These are phyloP conservation scores for Allygus modestus DNA, from an alignment of 2,888 invertebrate genomes.

Conservation along the genomic window DNA sequence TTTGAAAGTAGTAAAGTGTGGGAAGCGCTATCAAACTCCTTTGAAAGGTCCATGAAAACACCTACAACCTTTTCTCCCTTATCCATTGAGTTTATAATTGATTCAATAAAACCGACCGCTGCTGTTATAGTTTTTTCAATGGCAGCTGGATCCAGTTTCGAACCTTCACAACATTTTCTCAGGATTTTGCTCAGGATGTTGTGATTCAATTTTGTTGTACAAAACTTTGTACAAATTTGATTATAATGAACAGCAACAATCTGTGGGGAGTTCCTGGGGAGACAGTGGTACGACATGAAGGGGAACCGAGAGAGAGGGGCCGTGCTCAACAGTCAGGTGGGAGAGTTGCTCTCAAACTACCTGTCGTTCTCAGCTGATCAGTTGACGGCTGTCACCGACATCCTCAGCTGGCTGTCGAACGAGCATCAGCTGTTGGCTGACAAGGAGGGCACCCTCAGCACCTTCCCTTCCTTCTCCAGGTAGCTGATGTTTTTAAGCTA, in stretches of 20 bases:
- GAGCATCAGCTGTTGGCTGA: constrained; percentile 73
- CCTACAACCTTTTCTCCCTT: no score
- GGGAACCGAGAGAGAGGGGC: constrained; percentile 82
- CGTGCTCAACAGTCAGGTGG: constrained; percentile 80
- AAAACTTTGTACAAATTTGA: no score
- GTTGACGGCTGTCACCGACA: constrained; percentile 68
- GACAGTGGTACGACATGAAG: constrained; percentile 83
- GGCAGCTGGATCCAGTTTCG: no score
- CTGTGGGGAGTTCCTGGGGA: constrained; percentile 77
- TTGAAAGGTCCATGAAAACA: no score
- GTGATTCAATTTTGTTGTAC: no score
- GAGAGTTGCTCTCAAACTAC: constrained; percentile 82
- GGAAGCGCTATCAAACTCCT: no score
- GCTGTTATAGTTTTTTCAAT: no score
- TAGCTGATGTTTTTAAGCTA: constrained; percentile 63
- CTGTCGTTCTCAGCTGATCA: constrained; percentile 77
- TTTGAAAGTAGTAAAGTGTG: no score
- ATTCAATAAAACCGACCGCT: no score
- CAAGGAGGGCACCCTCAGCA: constrained; percentile 71
- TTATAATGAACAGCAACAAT: not conserved
- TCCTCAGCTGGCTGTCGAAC: constrained; percentile 73
- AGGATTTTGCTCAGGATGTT: no score
- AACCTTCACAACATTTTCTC: no score
- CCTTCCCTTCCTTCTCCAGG: constrained; percentile 72
- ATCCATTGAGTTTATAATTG: no score